Evolutionary conservation across 2,113 vertebrate species (phyloP).

Genomic region (Morone saxatilis): DNA sequence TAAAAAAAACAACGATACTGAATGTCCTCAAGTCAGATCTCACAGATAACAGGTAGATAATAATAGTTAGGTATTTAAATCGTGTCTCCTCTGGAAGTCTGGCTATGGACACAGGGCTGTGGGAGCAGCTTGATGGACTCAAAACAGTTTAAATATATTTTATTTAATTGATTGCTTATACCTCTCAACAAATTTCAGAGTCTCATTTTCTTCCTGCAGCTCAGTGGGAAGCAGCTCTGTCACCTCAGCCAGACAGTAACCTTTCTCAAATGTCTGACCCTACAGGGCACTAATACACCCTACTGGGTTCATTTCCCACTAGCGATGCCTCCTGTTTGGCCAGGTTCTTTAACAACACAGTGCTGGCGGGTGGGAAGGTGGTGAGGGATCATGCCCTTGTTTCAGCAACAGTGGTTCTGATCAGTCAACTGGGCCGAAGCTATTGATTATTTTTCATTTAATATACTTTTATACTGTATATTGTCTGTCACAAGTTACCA

Average conservation of each 20-base stretch:
- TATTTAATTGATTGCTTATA: no score
- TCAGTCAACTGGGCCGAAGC: neutral
- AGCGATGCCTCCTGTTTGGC: neutral
- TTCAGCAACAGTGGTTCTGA: neutral
- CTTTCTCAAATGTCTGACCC: no score
- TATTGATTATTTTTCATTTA: neutral
- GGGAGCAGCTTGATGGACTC: no score
- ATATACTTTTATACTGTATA: neutral
- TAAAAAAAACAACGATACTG: neutral
- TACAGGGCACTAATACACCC: no score
- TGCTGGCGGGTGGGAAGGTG: neutral
- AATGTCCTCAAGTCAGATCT: constrained; percentile 12
- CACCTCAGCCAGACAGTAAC: no score
- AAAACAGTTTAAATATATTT: no score
- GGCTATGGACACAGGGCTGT: no score
- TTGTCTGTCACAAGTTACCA: no score
- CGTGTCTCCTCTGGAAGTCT: constrained; percentile 5
- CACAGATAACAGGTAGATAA: constrained; percentile 14
- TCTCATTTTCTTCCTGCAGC: no score
- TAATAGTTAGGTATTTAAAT: neutral
- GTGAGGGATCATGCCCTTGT: neutral
- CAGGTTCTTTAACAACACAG: neutral
- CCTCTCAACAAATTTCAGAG: no score
- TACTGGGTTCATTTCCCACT: neutral
- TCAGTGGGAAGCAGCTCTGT: no score